These are phyloP conservation scores for Heterotis niloticus DNA, from an alignment of 2,113 vertebrate species.

Conservation along the genomic window DNA sequence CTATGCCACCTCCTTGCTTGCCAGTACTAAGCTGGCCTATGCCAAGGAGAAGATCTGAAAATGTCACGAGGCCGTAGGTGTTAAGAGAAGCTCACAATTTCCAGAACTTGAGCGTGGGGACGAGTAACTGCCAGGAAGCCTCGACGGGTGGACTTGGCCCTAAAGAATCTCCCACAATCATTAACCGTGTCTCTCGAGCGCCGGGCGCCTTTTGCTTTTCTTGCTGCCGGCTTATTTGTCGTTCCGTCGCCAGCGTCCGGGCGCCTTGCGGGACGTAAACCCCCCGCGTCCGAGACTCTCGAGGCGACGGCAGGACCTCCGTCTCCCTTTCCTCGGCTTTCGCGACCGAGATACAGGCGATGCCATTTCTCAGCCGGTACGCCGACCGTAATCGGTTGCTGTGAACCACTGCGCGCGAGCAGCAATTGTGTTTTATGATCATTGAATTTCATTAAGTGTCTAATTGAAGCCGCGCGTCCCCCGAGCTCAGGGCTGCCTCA, in stretches of 20 bases:
- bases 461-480: constrained; percentile 48
- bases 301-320: not conserved
- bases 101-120: too few relatives aligned
- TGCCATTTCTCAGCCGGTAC: constrained; percentile 26
- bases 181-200: too few relatives aligned
- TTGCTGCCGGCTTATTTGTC: not conserved
- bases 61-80: too few relatives aligned
- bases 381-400: constrained; percentile 44
- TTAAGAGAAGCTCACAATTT: too few relatives aligned
- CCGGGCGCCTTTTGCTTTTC: not conserved
- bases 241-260: not conserved
- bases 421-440: constrained; percentile 52
- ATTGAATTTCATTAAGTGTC: constrained; percentile 49
- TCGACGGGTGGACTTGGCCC: too few relatives aligned
- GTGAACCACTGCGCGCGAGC: constrained; percentile 37
- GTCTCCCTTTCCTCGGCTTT: not conserved
- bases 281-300: constrained; percentile 17
- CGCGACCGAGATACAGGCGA: constrained; percentile 25
- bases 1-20: too few relatives aligned
- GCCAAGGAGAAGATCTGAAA: too few relatives aligned
- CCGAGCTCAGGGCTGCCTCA: constrained; percentile 42
- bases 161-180: too few relatives aligned
- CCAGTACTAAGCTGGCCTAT: too few relatives aligned
- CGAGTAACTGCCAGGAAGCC: too few relatives aligned
- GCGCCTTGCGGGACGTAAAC: constrained; percentile 18